Conservation (phyloP, 2,888 invertebrate species). For the Conus canariensis region DNA sequence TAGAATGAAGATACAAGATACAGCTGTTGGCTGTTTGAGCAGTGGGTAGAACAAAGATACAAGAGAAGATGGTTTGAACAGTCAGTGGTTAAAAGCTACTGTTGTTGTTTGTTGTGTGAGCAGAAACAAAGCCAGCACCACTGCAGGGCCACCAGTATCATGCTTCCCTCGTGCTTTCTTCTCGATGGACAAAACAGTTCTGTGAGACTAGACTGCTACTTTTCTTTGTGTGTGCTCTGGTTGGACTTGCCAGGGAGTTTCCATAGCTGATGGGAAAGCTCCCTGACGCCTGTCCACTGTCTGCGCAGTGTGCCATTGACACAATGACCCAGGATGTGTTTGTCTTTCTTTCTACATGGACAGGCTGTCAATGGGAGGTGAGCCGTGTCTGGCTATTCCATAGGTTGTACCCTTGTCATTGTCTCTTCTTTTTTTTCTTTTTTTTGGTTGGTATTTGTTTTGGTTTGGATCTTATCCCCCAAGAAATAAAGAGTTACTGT, state of each 20-base stretch:
- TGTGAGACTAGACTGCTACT: not conserved
- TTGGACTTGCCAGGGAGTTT: not conserved
- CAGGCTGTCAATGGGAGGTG: not conserved
- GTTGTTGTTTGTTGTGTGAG: not conserved
- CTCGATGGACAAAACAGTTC: not conserved
- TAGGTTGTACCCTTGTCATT: conserved; percentile 32
- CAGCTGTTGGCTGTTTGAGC: too few species aligned
- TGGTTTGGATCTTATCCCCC: conserved; percentile 19
- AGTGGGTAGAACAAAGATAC: too few species aligned
- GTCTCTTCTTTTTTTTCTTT: conserved; percentile 35
- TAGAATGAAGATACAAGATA: too few species aligned
- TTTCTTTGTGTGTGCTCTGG: not conserved
- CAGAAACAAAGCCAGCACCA: not conserved
- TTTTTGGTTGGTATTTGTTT: conserved; percentile 32
- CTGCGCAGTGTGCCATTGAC: too few species aligned
- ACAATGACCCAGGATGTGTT: not conserved
- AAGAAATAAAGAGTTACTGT: conserved; percentile 40
- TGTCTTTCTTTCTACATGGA: too few species aligned
- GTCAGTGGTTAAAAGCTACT: too few species aligned
- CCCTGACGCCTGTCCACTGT: too few species aligned
- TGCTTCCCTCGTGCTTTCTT: not conserved
- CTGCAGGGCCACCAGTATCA: not conserved
- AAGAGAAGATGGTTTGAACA: too few species aligned
- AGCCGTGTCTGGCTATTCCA: not conserved
- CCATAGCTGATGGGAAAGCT: not conserved